Base-by-base conservation (phyloP, 1,140 invertebrate species). In the Tetragnatha versicolor region DNA sequence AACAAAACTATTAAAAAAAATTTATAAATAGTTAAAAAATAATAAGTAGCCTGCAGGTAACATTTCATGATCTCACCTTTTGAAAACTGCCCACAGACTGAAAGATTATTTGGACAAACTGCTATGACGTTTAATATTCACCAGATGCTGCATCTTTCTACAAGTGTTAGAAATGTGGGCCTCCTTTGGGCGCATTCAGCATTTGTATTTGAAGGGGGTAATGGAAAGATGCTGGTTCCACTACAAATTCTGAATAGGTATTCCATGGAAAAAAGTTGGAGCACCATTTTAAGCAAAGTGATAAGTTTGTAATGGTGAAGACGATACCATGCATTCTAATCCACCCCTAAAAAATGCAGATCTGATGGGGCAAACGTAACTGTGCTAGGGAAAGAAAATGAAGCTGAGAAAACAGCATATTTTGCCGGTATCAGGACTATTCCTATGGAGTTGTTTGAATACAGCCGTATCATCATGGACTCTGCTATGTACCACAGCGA, bases 241-340 rank as follows among this genome's bases (percentile, higher is more conserved):
- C 20, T 53, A 22, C 7, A 53, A 53, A 53, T 53, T 53, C 20
- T 53, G 20, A 53, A 53, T 22, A 6, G 20, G 22, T 53, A 14
- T 53, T 10, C 49, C 20, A 53, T 53, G 20, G 49, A 53, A 53
- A 53, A 20, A 53, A 53, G n/a, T n/a, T n/a, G n/a, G n/a, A n/a
- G n/a, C n/a, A 53, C 49, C 17, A 9, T 7, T 42, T 42, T 42
- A 42, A 42, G 7, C 39, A 42, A 17, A 42, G 17, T 7, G 17
- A 42, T 17, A 42, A 42, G 7, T 42, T 17, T 42, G 39, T 9
- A 42, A 42, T 9, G 39, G 7, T 42, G 7, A 7, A 9, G 17
- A 42, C 17, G 39, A 42, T 7, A 17, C 7, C 17, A 7, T 42
- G 17, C 39, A 42, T 42, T 42, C 39, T 9, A 7, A 42, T 42